Conservation (phyloP, 2,888 invertebrate species). For the Diarsia brunnea region DNA sequence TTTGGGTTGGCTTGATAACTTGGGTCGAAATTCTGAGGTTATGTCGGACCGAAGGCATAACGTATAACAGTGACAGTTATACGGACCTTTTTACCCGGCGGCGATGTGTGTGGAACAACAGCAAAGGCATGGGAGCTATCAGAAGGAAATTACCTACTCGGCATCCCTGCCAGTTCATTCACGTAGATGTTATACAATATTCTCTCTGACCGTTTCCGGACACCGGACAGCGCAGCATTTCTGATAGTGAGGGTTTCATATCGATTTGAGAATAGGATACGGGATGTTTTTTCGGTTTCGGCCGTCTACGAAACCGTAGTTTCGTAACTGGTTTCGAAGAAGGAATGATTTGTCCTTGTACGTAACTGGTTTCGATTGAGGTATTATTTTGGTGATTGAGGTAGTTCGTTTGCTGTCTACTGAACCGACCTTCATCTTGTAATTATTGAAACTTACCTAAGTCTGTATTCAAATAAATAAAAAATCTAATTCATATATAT, state of each 20-base stretch:
- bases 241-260: constrained; percentile 9
- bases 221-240: constrained; percentile 12
- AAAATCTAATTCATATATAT: too few relatives aligned
- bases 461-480: too few relatives aligned
- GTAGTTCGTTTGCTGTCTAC: too few relatives aligned
- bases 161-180: constrained; percentile 19
- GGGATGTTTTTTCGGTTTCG: too few relatives aligned
- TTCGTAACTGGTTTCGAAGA: too few relatives aligned
- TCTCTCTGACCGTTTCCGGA: constrained; percentile 9
- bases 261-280: constrained; percentile 4
- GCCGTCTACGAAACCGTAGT: too few relatives aligned
- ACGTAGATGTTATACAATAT: constrained; percentile 30
- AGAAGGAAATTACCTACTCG: constrained; percentile 22
- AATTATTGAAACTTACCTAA: too few relatives aligned
- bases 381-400: too few relatives aligned
- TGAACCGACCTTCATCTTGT: too few relatives aligned
- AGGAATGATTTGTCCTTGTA: too few relatives aligned
- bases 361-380: too few relatives aligned
- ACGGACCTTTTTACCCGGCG: constrained; percentile 31
- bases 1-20: constrained; percentile 11
- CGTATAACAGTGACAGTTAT: constrained; percentile 22
- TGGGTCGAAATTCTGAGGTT: constrained; percentile 19
- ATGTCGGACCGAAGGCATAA: constrained; percentile 8
- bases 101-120: constrained; percentile 47
- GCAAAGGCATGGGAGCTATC: constrained; percentile 34